A percentile compares a stretch with the other conserved stretches of the same genome.
Conservation (phyloP, 2,888 invertebrate genomes). For the Leucoma salicis region DNA sequence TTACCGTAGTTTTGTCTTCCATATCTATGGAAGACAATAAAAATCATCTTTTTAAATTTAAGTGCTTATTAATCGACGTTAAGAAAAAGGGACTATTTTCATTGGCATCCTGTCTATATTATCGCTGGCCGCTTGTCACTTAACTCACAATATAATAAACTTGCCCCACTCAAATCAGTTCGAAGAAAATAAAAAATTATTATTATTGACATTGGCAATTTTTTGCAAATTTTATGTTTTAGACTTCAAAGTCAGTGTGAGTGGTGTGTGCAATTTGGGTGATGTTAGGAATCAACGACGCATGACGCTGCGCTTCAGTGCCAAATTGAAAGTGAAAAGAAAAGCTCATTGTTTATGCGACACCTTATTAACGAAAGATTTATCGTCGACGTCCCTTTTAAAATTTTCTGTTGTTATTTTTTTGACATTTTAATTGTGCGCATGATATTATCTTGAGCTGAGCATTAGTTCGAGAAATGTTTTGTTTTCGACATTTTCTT, state of each 20-base stretch:
- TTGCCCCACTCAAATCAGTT: slow-evolving; percentile 32
- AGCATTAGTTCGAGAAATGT: slow-evolving; percentile 6
- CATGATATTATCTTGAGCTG: slow-evolving; percentile 25
- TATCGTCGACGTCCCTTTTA: slow-evolving; percentile 53
- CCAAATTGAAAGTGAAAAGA: slow-evolving; percentile 63
- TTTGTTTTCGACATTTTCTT: slow-evolving; percentile 2
- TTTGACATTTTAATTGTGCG: slow-evolving; percentile 29
- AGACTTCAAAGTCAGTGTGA: slow-evolving; percentile 54
- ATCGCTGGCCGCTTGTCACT: slow-evolving; percentile 28
- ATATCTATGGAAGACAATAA: too few species aligned
- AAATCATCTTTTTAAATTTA: too few species aligned
- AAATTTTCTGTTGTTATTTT: slow-evolving; percentile 43
- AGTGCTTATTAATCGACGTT: too few species aligned
- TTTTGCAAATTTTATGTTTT: slow-evolving; percentile 46
- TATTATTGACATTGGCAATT: slow-evolving; percentile 39
- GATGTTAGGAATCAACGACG: slow-evolving; percentile 51
- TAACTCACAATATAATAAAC: slow-evolving; percentile 29
- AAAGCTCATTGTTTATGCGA: slow-evolving; percentile 64
- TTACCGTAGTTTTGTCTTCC: too few species aligned
- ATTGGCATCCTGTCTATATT: slow-evolving; percentile 30
- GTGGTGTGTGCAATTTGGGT: slow-evolving; percentile 53
- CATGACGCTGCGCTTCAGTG: slow-evolving; percentile 46
- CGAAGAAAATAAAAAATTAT: slow-evolving; percentile 42
- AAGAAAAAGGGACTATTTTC: slow-evolving; percentile 27
- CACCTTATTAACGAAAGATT: slow-evolving; percentile 70